phyloP scores from a whole-genome alignment of 2,113 vertebrate genomes.

The Noturus placidus region DNA sequence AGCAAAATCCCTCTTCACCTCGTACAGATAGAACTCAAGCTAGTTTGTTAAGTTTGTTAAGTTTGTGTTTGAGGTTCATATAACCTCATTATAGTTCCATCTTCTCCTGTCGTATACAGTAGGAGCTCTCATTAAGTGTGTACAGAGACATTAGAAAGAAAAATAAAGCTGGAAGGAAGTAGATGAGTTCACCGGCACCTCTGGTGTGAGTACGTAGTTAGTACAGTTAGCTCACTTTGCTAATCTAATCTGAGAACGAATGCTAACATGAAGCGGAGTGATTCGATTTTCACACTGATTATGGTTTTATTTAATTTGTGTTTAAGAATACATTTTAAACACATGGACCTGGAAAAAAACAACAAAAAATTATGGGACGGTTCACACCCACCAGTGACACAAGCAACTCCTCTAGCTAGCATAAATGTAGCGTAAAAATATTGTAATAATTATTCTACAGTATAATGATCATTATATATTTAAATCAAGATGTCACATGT shows the following conservation, averaged over 20 bases:
- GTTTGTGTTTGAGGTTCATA: neutral
- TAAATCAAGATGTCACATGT: neutral
- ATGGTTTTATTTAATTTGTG: neutral
- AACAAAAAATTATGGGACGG: neutral
- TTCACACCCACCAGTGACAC: neutral
- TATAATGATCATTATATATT: neutral
- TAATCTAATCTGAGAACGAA: neutral
- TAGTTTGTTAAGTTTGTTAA: neutral
- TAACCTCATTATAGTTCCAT: neutral
- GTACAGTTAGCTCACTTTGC: neutral
- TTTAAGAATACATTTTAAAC: neutral
- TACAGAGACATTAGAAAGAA: neutral
- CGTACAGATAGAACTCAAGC: neutral
- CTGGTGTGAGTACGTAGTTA: neutral
- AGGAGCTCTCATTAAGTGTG: neutral
- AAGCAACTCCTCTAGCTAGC: neutral
- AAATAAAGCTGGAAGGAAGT: neutral
- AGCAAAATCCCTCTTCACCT: neutral
- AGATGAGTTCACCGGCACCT: fast-evolving
- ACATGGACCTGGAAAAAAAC: neutral
- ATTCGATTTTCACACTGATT: neutral
- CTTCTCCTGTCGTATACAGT: no score
- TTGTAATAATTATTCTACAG: neutral
- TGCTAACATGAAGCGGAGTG: neutral
- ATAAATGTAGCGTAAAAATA: neutral